Percentiles rank a stretch among this genome's conserved stretches.
Evolutionary conservation across 2,113 vertebrate genomes (phyloP).

Genomic region (Daubentonia madagascariensis): DNA sequence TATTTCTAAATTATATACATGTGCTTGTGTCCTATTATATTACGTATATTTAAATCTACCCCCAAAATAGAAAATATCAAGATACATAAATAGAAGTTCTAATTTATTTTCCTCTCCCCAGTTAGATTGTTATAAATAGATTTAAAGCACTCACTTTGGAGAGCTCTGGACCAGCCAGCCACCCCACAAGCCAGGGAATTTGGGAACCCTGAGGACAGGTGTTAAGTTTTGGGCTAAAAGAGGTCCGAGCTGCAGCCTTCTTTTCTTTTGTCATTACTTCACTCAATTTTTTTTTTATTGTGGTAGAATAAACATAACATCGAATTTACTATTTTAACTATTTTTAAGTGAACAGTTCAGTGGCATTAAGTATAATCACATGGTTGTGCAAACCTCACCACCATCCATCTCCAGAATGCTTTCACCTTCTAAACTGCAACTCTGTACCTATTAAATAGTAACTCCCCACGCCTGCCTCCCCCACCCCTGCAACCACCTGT

Average conservation of each 20-base stretch:
- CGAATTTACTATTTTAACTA: not conserved
- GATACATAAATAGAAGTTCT: not conserved
- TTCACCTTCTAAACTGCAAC: not conserved
- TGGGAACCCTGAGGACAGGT: not conserved
- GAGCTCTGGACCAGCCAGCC: not conserved
- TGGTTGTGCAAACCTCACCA: accelerated
- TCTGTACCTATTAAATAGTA: not conserved
- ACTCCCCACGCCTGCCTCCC: too few species aligned
- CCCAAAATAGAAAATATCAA: constrained; percentile 13
- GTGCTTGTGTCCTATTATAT: not conserved
- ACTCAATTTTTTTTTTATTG: not conserved
- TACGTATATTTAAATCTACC: not conserved
- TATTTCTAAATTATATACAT: not conserved
- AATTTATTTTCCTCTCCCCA: not conserved
- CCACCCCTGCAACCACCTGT: not conserved
- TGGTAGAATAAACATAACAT: not conserved
- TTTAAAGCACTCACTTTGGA: not conserved
- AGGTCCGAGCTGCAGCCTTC: not conserved
- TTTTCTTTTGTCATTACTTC: not conserved
- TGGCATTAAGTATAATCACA: not conserved
- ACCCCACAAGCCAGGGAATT: not conserved
- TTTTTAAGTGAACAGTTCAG: not conserved
- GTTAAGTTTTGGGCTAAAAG: not conserved
- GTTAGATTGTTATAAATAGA: not conserved
- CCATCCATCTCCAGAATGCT: not conserved